Conservation (phyloP, 2,888 invertebrate species). For the Drosophila emarginata region DNA sequence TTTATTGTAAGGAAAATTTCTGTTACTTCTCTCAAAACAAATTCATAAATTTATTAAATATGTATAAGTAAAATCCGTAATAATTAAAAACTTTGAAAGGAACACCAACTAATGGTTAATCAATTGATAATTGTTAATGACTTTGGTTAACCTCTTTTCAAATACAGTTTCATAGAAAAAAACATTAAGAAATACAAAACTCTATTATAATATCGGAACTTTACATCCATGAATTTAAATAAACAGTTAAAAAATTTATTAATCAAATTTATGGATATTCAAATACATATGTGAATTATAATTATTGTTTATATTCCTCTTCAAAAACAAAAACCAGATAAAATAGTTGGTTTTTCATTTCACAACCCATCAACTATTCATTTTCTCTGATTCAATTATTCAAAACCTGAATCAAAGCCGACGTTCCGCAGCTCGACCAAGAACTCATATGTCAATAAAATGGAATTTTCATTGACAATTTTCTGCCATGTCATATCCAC, state of each 20-base stretch:
- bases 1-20: no score
- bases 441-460: constrained; percentile 31
- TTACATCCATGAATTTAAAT: no score
- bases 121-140: no score
- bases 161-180: no score
- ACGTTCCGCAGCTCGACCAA: background rate
- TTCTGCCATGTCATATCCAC: constrained; percentile 4
- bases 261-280: background rate
- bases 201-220: no score
- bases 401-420: background rate
- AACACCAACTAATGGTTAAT: no score
- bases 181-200: no score
- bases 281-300: background rate
- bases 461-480: constrained; percentile 34
- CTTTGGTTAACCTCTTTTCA: no score
- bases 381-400: constrained; percentile 6
- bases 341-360: constrained; percentile 54
- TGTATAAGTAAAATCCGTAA: no score
- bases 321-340: background rate
- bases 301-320: background rate
- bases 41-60: no score
- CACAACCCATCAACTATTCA: background rate
- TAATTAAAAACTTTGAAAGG: no score
- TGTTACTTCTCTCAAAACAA: no score
- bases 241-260: background rate